Evolutionary conservation across 2,797 vertebrate genomes (phyloP).

Genomic region (Fistularia tabacaria): DNA sequence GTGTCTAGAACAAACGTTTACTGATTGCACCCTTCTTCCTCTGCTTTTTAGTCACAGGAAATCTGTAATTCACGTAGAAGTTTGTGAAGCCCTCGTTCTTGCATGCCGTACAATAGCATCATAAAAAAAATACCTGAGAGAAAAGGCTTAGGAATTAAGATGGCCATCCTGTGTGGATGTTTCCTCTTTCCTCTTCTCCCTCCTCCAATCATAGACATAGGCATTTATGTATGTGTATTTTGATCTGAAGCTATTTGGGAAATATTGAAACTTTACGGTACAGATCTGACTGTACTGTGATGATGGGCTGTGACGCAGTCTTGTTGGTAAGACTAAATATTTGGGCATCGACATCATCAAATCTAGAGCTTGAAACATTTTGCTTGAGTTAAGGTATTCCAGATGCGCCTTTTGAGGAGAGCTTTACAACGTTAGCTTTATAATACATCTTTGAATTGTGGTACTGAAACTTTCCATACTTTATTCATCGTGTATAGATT

Average conservation of each 20-base stretch:
- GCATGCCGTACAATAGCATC: slow-evolving; percentile 51
- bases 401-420: no score
- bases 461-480: no score
- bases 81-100: slow-evolving; percentile 49
- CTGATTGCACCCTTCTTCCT: slow-evolving; percentile 79
- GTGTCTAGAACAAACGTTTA: slow-evolving; percentile 77
- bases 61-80: slow-evolving; percentile 63
- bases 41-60: slow-evolving; percentile 65
- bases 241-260: slow-evolving; percentile 47
- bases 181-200: slow-evolving; percentile 54
- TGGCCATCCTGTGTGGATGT: slow-evolving; percentile 63
- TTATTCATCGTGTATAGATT: no score
- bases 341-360: slow-evolving; percentile 55
- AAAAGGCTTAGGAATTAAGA: slow-evolving; percentile 33
- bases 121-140: slow-evolving; percentile 57
- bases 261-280: slow-evolving; percentile 58
- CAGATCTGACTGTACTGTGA: slow-evolving; percentile 38
- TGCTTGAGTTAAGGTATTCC: no score
- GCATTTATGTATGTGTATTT: slow-evolving; percentile 7
- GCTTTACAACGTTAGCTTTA: no score
- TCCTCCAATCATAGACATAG: slow-evolving; percentile 56
- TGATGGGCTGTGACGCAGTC: slow-evolving; percentile 58
- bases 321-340: slow-evolving; percentile 52
- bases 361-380: slow-evolving; percentile 50
- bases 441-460: no score